Evolutionary conservation across 2,113 vertebrate species (phyloP).

Genomic region (Amphilophus citrinellus): DNA sequence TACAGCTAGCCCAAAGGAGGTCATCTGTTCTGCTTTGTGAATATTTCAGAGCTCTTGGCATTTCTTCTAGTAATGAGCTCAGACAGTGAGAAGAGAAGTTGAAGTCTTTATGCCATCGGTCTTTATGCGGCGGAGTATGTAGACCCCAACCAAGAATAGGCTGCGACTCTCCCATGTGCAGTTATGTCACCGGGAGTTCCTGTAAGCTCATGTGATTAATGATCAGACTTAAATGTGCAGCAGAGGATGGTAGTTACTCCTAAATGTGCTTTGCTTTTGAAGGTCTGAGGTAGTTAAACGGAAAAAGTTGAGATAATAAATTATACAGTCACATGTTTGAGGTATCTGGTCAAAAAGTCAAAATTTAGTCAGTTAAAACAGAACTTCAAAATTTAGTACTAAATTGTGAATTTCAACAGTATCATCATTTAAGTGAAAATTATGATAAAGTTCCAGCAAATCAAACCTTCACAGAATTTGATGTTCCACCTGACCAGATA

Average conservation of each 20-base stretch:
- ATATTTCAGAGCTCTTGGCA: constrained; percentile 74
- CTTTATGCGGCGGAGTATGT: constrained; percentile 11
- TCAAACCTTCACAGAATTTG: no score
- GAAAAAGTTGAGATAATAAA: not conserved
- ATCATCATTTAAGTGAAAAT: no score
- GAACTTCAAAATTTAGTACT: no score
- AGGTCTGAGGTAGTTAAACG: no score
- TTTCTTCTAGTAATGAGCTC: constrained; percentile 67
- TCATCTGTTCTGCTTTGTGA: constrained; percentile 70
- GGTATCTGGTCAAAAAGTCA: not conserved
- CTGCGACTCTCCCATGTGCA: constrained; percentile 24
- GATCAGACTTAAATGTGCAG: constrained; percentile 2
- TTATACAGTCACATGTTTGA: not conserved
- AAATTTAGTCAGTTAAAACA: not conserved
- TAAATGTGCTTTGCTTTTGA: no score
- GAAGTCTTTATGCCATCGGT: constrained; percentile 59
- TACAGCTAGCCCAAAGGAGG: constrained; percentile 41
- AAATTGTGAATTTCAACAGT: no score
- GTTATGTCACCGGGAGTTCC: constrained; percentile 49
- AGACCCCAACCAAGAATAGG: constrained; percentile 2
- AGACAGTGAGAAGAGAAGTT: constrained; percentile 45
- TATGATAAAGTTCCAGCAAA: no score
- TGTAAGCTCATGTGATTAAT: constrained; percentile 34
- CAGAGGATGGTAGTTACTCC: not conserved
- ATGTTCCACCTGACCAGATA: no score